Conservation (phyloP, 1,140 invertebrate species). For the Dendroctonus ponderosae region DNA sequence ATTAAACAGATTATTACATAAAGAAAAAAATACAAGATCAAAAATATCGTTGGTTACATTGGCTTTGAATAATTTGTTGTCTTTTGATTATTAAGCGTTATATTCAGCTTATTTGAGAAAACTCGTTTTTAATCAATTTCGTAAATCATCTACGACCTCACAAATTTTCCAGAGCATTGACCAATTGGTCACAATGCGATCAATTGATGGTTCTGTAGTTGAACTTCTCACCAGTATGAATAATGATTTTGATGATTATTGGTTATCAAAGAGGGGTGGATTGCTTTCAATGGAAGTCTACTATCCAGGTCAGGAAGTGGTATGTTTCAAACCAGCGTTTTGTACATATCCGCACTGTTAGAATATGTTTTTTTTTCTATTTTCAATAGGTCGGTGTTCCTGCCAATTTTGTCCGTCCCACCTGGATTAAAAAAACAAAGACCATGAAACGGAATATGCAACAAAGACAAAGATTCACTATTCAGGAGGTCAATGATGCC, state of each 20-base stretch:
- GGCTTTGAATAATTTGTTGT: too few relatives aligned
- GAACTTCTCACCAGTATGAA: conserved; percentile 46
- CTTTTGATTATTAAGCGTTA: too few relatives aligned
- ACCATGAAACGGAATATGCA: conserved; percentile 68
- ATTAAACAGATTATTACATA: too few relatives aligned
- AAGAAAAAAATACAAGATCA: too few relatives aligned
- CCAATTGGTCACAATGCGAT: conserved; percentile 45
- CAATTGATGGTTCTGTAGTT: conserved; percentile 48
- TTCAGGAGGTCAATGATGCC: conserved; percentile 59
- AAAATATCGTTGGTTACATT: too few relatives aligned
- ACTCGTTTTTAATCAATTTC: too few relatives aligned
- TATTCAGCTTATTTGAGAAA: too few relatives aligned
- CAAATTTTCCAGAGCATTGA: conserved; percentile 41
- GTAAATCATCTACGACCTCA: too few relatives aligned
- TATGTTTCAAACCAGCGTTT: conserved; percentile 31
- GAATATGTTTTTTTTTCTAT: not conserved
- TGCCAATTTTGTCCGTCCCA: conserved; percentile 65
- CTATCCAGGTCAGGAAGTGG: conserved; percentile 48
- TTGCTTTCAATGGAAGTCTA: conserved; percentile 39
- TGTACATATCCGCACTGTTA: too few relatives aligned
- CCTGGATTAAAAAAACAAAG: conserved; percentile 76
- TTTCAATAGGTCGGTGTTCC: conserved; percentile 41
- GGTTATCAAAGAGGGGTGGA: conserved; percentile 43
- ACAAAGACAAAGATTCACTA: conserved; percentile 62
- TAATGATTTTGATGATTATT: conserved; percentile 47